These are phyloP conservation scores for Incurvaria masculella DNA, from an alignment of 2,888 invertebrate species.

Conservation along the genomic window DNA sequence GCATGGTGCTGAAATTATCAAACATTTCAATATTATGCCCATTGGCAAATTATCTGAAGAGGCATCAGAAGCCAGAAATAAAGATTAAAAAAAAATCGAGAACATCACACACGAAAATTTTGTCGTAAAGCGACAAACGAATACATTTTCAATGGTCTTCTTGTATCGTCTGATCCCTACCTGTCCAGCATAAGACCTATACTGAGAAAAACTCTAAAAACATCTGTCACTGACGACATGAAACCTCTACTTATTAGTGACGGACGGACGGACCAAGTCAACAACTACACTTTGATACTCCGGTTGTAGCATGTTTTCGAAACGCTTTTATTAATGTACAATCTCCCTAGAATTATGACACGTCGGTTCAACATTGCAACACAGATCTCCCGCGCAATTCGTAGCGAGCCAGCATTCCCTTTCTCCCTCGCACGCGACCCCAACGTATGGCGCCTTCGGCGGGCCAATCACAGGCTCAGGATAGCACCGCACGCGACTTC, in stretches of 20 bases:
- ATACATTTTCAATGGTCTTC: conserved; percentile 16
- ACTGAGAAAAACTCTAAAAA: neutral
- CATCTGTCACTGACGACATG: conserved; percentile 1
- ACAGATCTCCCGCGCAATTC: no score
- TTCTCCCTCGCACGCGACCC: no score
- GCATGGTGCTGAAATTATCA: conserved; percentile 15
- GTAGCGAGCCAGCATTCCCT: no score
- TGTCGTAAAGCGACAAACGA: conserved; percentile 13
- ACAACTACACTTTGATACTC: no score
- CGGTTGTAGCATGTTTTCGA: no score
- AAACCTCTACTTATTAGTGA: conserved; percentile 2
- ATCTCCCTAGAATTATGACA: no score
- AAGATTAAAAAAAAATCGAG: conserved; percentile 15
- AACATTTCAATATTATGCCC: conserved; percentile 20
- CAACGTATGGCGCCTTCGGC: no score
- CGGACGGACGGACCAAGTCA: no score
- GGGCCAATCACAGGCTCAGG: no score
- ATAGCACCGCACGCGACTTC: no score
- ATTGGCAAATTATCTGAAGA: conserved; percentile 20
- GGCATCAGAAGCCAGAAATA: conserved; percentile 20
- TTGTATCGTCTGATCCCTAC: conserved; percentile 17
- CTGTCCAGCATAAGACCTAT: conserved; percentile 12
- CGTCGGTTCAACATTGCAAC: no score
- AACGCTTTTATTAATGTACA: no score
- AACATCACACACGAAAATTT: conserved; percentile 18